These are phyloP conservation scores for Antennarius maculatus DNA, from an alignment of 2,797 vertebrate species.

Conservation along the genomic window DNA sequence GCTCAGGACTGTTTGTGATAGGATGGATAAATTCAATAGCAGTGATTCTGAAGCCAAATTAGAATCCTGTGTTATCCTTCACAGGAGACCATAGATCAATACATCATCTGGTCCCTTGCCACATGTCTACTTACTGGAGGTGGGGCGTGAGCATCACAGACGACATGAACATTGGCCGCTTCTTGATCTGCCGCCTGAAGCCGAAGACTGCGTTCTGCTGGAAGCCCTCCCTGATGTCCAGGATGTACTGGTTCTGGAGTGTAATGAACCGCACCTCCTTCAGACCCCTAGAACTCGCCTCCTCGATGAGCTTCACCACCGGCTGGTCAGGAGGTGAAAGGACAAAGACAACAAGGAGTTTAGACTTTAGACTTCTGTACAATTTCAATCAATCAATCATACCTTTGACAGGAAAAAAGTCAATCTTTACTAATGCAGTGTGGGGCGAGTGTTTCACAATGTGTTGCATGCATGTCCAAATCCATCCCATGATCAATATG, in stretches of 20 bases:
- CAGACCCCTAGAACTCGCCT: conserved; percentile 91
- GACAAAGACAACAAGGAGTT: conserved; percentile 7
- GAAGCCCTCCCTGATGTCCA: conserved; percentile 93
- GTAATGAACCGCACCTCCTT: conserved; percentile 97
- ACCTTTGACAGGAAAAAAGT: conserved; percentile 27
- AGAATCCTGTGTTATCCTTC: background rate
- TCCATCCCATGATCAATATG: conserved; percentile 52
- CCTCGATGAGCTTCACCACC: conserved; percentile 93
- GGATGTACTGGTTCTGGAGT: conserved; percentile 96
- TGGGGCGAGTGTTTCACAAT: conserved; percentile 30
- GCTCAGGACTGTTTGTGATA: conserved; percentile 31
- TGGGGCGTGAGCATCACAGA: conserved; percentile 89
- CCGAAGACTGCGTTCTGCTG: conserved; percentile 92
- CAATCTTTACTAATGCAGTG: conserved; percentile 58
- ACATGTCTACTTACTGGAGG: conserved; percentile 87
- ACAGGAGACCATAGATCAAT: background rate
- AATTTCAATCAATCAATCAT: conserved; percentile 21
- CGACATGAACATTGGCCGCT: conserved; percentile 92
- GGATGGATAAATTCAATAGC: conserved; percentile 13
- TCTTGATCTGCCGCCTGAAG: conserved; percentile 94
- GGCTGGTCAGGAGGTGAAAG: conserved; percentile 76
- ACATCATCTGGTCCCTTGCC: too few species aligned
- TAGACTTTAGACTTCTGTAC: conserved; percentile 6
- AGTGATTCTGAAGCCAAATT: conserved; percentile 7
- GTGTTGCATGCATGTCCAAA: conserved; percentile 28